Evolutionary conservation across 1,140 invertebrate genomes (phyloP).

Genomic region (Macrocentrus cingulum): DNA sequence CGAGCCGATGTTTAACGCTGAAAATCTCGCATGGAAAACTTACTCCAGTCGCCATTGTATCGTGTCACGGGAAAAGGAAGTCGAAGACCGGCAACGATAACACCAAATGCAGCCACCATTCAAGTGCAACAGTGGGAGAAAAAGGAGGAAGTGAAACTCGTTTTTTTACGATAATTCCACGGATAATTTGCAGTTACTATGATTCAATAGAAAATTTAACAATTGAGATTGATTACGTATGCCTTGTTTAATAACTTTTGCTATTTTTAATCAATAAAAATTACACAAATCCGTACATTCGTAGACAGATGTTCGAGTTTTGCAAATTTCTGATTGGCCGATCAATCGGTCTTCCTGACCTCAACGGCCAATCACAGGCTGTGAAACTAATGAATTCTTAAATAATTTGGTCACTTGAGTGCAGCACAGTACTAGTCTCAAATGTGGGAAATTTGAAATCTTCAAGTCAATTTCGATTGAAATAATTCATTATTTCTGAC

Average conservation of each 20-base stretch:
- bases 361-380: too few species aligned
- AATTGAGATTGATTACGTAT: background rate
- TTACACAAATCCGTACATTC: background rate
- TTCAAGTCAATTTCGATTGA: too few species aligned
- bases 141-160: too few species aligned
- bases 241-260: conserved; percentile 2
- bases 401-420: too few species aligned
- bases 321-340: too few species aligned
- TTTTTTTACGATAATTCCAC: background rate
- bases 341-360: background rate
- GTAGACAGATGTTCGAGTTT: too few species aligned
- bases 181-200: background rate
- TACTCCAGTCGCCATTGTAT: conserved; percentile 64
- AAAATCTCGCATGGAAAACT: conserved; percentile 50
- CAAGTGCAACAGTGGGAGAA: background rate
- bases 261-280: conserved; percentile 13
- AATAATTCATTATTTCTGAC: too few species aligned
- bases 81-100: conserved; percentile 51
- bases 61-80: conserved; percentile 54
- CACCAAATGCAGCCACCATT: conserved; percentile 20
- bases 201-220: background rate
- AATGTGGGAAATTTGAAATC: too few species aligned
- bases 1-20: conserved; percentile 51
- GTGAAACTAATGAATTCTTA: too few species aligned
- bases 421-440: too few species aligned